Percentiles rank a stretch among this genome's conserved stretches.
These are phyloP conservation scores for Nomada ferruginata DNA, from an alignment of 2,888 invertebrate genomes.

Conservation along the genomic window DNA sequence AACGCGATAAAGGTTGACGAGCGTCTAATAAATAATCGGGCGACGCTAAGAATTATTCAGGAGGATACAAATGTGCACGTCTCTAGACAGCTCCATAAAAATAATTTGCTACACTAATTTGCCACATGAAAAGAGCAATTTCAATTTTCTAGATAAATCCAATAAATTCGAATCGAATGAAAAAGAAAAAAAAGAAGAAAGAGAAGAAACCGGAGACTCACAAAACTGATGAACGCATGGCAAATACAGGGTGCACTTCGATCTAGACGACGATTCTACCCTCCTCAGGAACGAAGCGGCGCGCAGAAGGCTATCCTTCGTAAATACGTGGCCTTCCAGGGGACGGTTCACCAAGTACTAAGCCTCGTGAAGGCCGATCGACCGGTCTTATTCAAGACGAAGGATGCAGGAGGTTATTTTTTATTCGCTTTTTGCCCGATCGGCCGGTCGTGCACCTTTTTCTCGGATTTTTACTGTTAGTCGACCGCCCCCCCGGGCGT, in stretches of 20 bases:
- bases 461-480: slow-evolving; percentile 77
- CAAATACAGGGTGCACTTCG: not conserved
- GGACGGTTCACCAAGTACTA: slow-evolving; percentile 78
- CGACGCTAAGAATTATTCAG: too few relatives aligned
- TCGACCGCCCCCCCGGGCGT: slow-evolving; percentile 44
- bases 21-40: too few relatives aligned
- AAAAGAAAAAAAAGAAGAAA: not conserved
- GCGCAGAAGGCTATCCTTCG: slow-evolving; percentile 12
- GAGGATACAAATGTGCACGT: too few relatives aligned
- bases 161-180: too few relatives aligned
- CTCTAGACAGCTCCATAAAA: too few relatives aligned
- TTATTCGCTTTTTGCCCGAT: slow-evolving; percentile 46
- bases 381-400: slow-evolving; percentile 76
- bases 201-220: slow-evolving; percentile 32
- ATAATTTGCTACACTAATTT: too few relatives aligned
- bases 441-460: slow-evolving; percentile 58
- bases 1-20: too few relatives aligned
- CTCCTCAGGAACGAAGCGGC: not conserved
- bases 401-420: slow-evolving; percentile 60
- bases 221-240: slow-evolving; percentile 30
- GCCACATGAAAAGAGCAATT: too few relatives aligned
- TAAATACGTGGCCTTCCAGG: slow-evolving; percentile 65
- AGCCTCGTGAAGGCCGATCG: slow-evolving; percentile 71
- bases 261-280: slow-evolving; percentile 6
- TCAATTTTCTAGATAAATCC: too few relatives aligned